These are phyloP conservation scores for Synanthedon andrenaeformis DNA, from an alignment of 2,888 invertebrate genomes.

Conservation along the genomic window DNA sequence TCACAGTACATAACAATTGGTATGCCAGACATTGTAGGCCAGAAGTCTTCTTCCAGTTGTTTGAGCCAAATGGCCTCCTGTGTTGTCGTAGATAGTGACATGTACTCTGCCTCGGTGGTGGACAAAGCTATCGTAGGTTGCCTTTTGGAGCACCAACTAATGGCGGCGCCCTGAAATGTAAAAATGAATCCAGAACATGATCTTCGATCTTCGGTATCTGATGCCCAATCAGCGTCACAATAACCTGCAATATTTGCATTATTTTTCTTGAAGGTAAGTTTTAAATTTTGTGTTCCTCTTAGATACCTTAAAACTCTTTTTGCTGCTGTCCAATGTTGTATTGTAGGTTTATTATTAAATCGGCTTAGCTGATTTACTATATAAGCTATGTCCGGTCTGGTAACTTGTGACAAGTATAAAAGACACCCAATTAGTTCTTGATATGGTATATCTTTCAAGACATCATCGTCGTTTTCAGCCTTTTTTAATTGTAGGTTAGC, in stretches of 20 bases:
- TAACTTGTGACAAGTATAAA: too few species aligned
- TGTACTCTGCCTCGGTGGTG: constrained; percentile 17
- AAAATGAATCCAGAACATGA: constrained; percentile 10
- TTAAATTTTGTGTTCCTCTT: too few species aligned
- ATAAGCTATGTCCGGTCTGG: too few species aligned
- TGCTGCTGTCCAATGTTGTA: too few species aligned
- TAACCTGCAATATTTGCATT: constrained; percentile 1
- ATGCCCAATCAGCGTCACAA: constrained; percentile 10
- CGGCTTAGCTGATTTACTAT: too few species aligned
- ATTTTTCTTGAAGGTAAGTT: too few species aligned
- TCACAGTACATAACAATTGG: constrained; percentile 11
- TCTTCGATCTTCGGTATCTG: constrained; percentile 4
- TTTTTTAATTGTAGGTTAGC: too few species aligned
- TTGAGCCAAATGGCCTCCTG: constrained; percentile 12
- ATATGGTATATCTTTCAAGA: too few species aligned
- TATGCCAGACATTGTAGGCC: constrained; percentile 5
- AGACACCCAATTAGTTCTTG: too few species aligned
- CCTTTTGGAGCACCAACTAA: constrained; percentile 10
- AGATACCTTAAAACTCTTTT: too few species aligned
- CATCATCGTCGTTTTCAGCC: too few species aligned
- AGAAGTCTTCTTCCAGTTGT: constrained; percentile 7
- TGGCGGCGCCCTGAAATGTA: constrained; percentile 9
- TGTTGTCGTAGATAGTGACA: constrained; percentile 13
- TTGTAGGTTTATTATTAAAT: too few species aligned
- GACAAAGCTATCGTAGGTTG: constrained; percentile 15